These are phyloP conservation scores for Hyperoplus immaculatus DNA, from an alignment of 2,797 vertebrate genomes.

Conservation along the genomic window DNA sequence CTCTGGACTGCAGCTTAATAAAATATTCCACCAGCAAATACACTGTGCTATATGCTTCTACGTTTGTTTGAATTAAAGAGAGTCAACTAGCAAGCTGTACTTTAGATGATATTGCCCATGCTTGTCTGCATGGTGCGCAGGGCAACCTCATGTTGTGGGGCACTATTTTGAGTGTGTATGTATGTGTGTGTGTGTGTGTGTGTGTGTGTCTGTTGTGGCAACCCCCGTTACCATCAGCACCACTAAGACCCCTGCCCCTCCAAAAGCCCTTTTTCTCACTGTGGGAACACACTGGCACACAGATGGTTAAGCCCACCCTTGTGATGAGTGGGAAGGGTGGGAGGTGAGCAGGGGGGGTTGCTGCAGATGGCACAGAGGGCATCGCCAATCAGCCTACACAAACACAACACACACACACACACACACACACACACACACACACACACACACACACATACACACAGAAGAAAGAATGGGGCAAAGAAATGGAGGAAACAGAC, in stretches of 20 bases:
- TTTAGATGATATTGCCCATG: background rate
- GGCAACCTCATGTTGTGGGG: constrained; percentile 31
- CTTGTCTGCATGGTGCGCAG: background rate
- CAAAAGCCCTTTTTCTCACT: constrained; percentile 61
- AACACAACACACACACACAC: constrained; percentile 44
- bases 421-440: constrained; percentile 37
- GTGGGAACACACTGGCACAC: constrained; percentile 86
- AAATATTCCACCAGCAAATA: background rate
- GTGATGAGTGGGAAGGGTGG: constrained; percentile 78
- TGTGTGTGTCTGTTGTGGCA: constrained; percentile 43
- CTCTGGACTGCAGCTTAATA: constrained; percentile 20
- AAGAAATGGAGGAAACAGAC: constrained; percentile 21
- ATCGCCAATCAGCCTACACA: constrained; percentile 83
- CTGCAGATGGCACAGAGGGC: constrained; percentile 90
- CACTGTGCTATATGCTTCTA: background rate
- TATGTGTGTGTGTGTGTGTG: constrained; percentile 14
- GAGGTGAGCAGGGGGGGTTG: constrained; percentile 64
- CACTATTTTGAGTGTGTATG: constrained; percentile 29
- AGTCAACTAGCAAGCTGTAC: background rate
- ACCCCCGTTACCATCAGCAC: constrained; percentile 29
- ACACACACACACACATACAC: constrained; percentile 28
- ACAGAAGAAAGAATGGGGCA: constrained; percentile 31
- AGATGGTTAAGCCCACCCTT: constrained; percentile 90
- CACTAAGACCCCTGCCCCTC: constrained; percentile 28
- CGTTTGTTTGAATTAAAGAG: background rate